phyloP scores from a whole-genome alignment of 2,797 vertebrate genomes.

The Bradypodion ventrale region DNA sequence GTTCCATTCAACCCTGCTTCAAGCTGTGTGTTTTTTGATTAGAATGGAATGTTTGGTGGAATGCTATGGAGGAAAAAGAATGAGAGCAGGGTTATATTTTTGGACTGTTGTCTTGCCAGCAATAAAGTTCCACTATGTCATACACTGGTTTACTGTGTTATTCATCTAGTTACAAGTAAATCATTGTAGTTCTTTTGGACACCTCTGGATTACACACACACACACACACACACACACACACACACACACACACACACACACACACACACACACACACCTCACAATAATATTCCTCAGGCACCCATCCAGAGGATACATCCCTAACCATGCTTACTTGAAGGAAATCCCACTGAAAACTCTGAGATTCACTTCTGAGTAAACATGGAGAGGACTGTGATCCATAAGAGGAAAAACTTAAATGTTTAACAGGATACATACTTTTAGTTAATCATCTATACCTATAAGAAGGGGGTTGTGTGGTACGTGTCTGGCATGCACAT shows the following conservation, averaged over 20 bases:
- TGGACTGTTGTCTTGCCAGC: not conserved
- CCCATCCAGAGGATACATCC: not conserved
- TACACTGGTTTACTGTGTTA: not conserved
- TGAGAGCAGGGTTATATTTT: not conserved
- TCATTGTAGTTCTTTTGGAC: not conserved
- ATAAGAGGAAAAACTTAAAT: no score
- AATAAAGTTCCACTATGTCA: not conserved
- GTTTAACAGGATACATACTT: not conserved
- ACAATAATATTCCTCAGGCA: no score
- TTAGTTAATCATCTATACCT: not conserved
- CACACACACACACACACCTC: no score
- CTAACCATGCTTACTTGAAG: not conserved
- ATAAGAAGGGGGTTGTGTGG: no score
- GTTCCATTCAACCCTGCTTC: not conserved
- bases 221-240: no score
- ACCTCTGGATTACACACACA: not conserved
- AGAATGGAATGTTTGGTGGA: not conserved
- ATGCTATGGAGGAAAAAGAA: not conserved
- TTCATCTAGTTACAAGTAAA: constrained; percentile 20
- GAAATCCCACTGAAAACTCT: not conserved
- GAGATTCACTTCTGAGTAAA: not conserved
- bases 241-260: no score
- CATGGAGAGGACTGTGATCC: no score
- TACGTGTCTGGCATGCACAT: no score
- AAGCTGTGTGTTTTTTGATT: not conserved